Evolutionary conservation across 23 tunicate genomes (phyloP), one percentile per base, ranked within the genome.

Genomic region (Trididemnum miniatum): DNA sequence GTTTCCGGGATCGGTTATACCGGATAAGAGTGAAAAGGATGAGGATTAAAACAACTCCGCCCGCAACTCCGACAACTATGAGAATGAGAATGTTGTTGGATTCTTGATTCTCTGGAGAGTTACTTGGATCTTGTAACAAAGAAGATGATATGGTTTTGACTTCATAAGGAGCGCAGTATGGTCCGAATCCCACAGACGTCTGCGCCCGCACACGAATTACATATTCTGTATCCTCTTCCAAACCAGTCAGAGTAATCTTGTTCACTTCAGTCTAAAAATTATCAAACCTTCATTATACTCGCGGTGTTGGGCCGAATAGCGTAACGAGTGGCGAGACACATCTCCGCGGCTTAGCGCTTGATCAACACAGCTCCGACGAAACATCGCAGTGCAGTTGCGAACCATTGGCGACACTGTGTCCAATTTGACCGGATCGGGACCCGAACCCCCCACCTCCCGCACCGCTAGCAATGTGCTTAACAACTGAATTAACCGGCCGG

Each of bases 181-280:
- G 60, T 0, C 98, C 98, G 37, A 44, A 66, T 1, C 98, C 98
- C 0, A 77, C 93, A 4, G 89, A 31, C 0, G 80, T 93, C 34
- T 40, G 72, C 1, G 98, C 98, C 24, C 93, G 93, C 1, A 93
- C 65, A 34, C 87, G 92, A 20, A 93, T 75, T 35, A 33, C 62
- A 82, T 93, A 93, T 34, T 80, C 86, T 9, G 86, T 84, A 80
- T 80, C 69, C 9, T 87, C 20, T 23, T 71, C 32, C 36, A 92
- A 57, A 29, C 76, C 71, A 2, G 54, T 60, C 22, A 92, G 49
- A 0, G 75, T 67, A 62, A 62, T 34, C 52, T 1, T 63, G 31
- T 40, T 38, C 18, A 7, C 35, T 77, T 7, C 31, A 49, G 64
- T 62, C 67, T 62, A 62, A 62, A 62, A 62, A 62, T 12, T 15